Evolutionary conservation across 2,113 vertebrate species (phyloP), one percentile per base, ranked within the genome.

Genomic region (Shinisaurus crocodilurus): DNA sequence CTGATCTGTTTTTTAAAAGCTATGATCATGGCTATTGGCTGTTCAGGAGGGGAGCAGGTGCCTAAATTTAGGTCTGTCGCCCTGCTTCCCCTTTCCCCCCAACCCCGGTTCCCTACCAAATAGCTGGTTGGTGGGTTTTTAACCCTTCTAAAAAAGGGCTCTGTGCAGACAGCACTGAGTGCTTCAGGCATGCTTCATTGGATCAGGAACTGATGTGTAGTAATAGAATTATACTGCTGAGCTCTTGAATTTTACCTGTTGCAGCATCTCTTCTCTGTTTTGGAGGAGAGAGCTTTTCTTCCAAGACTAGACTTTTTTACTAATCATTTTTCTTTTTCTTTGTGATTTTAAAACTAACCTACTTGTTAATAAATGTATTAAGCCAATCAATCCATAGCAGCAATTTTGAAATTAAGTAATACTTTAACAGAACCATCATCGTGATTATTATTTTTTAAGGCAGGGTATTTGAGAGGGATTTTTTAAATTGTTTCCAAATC

Each of bases 341-440:
- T 84, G 25, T 40, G 92, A 0, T 86, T 88, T 65, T 1, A 1
- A 91, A 90, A 34, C 40, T 81, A 88, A 29, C 48, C 75, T 54
- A 89, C 23, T 1, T 43, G 54, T 69, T n/a, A 72, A 3, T 79
- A 67, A 79, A 18, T 74, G 10, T 29, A 65, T 86, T 87, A 75
- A 93, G 85, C 92, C 94, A 91, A 91, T 83, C 69, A 76, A 18
- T 82, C 15, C 84, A 16, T 89, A 76, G 69, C 20, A 50, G 67
- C 90, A 74, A 15, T 82, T 83, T 77, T 85, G 67, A 87, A n/a
- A 45, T n/a, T 80, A 70, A 40, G 50, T 27, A 29, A 82, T 69
- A 37, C 85, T 93, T 94, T 93, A 93, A 90, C 95, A 95, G 93
- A 97, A 96, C 95, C 93, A 96, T 90, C 91, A 93, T 72, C 94